phyloP scores from a whole-genome alignment of 2,797 vertebrate genomes.

The Lateolabrax maculatus region DNA sequence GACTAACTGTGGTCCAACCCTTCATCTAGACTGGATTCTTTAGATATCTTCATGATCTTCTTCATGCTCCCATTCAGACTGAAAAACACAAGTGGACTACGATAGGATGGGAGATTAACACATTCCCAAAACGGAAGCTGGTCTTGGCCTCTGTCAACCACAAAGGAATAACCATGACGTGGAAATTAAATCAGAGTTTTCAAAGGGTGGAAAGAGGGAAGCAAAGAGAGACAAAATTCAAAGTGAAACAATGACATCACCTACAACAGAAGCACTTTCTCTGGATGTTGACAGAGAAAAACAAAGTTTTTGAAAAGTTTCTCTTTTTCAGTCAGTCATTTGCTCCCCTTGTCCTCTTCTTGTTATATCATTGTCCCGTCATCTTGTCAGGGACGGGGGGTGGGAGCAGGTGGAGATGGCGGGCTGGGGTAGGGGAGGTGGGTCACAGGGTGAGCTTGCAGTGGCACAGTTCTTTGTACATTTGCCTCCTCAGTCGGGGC shows the following conservation, averaged over 20 bases:
- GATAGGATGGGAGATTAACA: constrained; percentile 37
- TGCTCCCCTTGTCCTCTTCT: constrained; percentile 49
- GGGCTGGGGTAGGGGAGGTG: not conserved
- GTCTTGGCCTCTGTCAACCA: constrained; percentile 80
- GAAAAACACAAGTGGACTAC: constrained; percentile 26
- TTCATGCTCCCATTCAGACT: constrained; percentile 41
- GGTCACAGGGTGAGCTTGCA: constrained; percentile 94
- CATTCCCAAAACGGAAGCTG: constrained; percentile 55
- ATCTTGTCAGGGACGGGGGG: constrained; percentile 21
- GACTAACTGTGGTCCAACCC: constrained; percentile 11
- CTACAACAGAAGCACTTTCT: constrained; percentile 52
- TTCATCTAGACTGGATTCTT: constrained; percentile 20
- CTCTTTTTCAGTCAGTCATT: constrained; percentile 48
- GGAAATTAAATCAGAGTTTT: constrained; percentile 57
- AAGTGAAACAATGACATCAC: constrained; percentile 50
- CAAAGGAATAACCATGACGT: constrained; percentile 69
- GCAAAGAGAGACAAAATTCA: constrained; percentile 45
- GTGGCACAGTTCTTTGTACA: constrained; percentile 98
- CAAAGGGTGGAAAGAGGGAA: constrained; percentile 35
- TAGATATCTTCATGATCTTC: not conserved
- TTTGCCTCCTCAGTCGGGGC: constrained; percentile 93
- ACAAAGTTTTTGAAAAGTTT: constrained; percentile 47
- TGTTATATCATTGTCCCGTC: constrained; percentile 48
- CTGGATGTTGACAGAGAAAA: constrained; percentile 62
- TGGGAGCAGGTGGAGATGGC: constrained; percentile 27